phyloP scores from a whole-genome alignment of 2,888 invertebrate genomes.

The Neoaliturus tenellus region DNA sequence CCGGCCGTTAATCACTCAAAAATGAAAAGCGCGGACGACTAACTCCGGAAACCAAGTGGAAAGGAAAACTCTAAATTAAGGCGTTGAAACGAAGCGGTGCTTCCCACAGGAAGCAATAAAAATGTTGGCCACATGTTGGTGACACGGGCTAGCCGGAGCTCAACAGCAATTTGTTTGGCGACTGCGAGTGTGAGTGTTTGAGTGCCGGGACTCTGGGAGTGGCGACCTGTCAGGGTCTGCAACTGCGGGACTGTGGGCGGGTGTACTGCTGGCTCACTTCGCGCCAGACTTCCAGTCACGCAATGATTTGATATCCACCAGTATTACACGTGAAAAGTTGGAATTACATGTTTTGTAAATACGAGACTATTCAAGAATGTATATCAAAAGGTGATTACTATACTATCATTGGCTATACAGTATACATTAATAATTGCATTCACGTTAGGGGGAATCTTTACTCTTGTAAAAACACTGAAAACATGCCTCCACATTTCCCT shows the following conservation, averaged over 20 bases:
- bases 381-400: too few species aligned
- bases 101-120: constrained; percentile 17
- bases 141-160: background rate
- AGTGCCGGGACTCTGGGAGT: too few species aligned
- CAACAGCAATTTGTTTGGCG: background rate
- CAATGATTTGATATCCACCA: too few species aligned
- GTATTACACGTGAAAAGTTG: too few species aligned
- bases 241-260: background rate
- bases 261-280: background rate
- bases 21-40: background rate
- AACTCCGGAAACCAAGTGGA: background rate
- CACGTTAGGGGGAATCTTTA: too few species aligned
- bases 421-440: too few species aligned
- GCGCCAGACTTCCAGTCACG: background rate
- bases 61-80: constrained; percentile 23
- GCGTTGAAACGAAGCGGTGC: background rate
- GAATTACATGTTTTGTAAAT: too few species aligned
- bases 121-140: background rate
- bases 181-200: too few species aligned
- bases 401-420: too few species aligned
- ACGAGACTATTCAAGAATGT: too few species aligned
- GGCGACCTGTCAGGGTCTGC: background rate
- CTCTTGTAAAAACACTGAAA: too few species aligned
- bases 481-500: too few species aligned
- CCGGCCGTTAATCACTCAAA: background rate